Base-by-base conservation (phyloP, 2,797 vertebrate species). In the Phalanger gymnotis region DNA sequence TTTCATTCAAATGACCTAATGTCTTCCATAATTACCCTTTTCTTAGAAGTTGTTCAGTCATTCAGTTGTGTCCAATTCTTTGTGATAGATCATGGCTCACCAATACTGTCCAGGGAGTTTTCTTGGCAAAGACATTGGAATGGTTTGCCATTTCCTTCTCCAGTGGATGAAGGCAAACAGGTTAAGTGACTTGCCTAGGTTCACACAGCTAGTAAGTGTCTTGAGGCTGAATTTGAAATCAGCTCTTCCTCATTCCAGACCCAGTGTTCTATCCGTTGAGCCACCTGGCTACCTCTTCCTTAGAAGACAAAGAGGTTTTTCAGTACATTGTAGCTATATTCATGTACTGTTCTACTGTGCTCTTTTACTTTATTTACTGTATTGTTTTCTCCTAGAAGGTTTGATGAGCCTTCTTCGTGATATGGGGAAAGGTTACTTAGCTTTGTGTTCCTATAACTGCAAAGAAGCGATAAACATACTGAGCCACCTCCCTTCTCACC, bases 401-500 rank as follows among this genome's bases (percentile, higher is more conserved):
- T 99, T 99, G 98, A 99, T 99, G 99, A 99, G 98, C 97, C 98
- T 99, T 98, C 99, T 99, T 96, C 98, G 99, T 98, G 99, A 99
- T 96, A 99, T 99, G 98, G 99, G 99, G 0, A 99, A 99, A 94
- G 99, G 99, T 93, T 99, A 99, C 97, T 98, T 99, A 98, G 99
- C 99, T 30, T 98, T 99, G 97, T 99, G 99, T 95, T 99, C 99
- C 0, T 99, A 99, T 98, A 99, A 99, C 99, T 99, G 99, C 98
- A 99, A 99, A 98, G 99, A 99, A 97, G 99, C 99, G 87, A 99
- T 99, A 97, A 99, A 98, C 97, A 99, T 99, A 97, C 98, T 99
- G 97, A 99, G 99, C 97, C 99, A 99, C 90, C 99, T 99, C 10
- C 99, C 99, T 27, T 99, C 99, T 55, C 99, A 99, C 97, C 99